Evolutionary conservation across 2,113 vertebrate genomes (phyloP), one percentile per base, ranked within the genome.

Genomic region (Stigmatopora nigra): DNA sequence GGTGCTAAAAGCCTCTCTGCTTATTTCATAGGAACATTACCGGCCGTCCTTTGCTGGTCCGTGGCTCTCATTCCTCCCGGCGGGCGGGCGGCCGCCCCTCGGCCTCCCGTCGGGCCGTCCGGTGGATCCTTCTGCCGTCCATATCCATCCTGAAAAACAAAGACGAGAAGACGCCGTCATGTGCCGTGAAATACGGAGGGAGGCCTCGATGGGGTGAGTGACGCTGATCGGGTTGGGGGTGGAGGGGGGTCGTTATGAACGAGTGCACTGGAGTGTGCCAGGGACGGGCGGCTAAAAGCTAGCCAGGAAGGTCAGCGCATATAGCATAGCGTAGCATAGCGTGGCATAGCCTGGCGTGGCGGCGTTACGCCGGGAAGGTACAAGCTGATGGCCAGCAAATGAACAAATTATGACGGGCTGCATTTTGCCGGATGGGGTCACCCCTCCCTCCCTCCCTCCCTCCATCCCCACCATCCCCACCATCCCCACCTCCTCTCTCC

Each of bases 371-470:
- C 93, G 91, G 92, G 92, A 93, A 93, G 93, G 92, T 92, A 92
- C 90, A 92, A 90, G 68, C 94, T 97, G 94, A 97, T 97, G 93
- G 93, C 93, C 93, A 95, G 93, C 95, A 97, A 97, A 97, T 97
- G 95, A 97, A 97, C 94, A 96, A 97, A 96, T 97, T 96, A 97
- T 97, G 95, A 97, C 94, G 94, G 94, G 92, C 94, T 94, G 94
- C 92, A 96, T 94, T 97, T 94, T 95, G 93, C 92, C 90, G 93
- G 94, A 97, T 96, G 93, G 88, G 86, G 88, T 87, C 85, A 83
- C 78, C 78, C 82, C 70, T 78, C 64, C 73, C 31, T 20, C 62
- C 67, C 78, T 69, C 92, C 93, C 92, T 93, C 90, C 89, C 90
- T 91, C 92, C n/a, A n/a, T n/a, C n/a, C n/a, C n/a, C n/a, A n/a